These are phyloP conservation scores for Botia kubotai DNA, from an alignment of 2,797 vertebrate species.

Conservation along the genomic window DNA sequence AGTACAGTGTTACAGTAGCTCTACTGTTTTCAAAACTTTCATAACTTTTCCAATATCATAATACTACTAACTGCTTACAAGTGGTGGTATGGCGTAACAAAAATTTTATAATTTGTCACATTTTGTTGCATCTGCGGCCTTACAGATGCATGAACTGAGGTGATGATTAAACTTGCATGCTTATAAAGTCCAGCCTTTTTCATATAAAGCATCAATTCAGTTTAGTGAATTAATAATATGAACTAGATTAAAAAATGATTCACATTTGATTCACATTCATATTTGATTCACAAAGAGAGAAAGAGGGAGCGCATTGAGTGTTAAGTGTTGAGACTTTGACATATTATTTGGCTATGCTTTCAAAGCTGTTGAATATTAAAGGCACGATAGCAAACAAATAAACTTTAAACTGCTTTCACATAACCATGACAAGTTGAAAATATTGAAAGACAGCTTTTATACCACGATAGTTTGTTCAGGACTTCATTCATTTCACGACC, in stretches of 20 bases:
- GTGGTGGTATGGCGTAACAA: no score
- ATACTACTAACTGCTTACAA: no score
- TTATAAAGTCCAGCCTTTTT: background rate
- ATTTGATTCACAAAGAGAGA: no score
- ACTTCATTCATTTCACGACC: slow-evolving; percentile 38
- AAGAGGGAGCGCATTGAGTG: no score
- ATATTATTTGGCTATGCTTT: background rate
- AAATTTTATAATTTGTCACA: no score
- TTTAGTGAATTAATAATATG: background rate
- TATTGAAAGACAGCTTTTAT: slow-evolving; percentile 58
- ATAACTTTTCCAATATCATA: no score
- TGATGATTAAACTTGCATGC: background rate
- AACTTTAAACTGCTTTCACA: background rate
- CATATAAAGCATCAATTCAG: background rate
- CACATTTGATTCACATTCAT: no score
- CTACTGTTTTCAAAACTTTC: no score
- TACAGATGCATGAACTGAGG: background rate
- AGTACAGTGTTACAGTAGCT: no score
- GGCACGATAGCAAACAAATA: background rate
- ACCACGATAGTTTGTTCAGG: background rate
- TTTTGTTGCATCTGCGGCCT: no score
- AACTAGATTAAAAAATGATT: no score
- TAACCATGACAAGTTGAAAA: background rate
- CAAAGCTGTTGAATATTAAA: background rate
- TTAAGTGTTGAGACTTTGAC: no score